Evolutionary conservation across 2,113 vertebrate genomes (phyloP), one percentile per base, ranked within the genome.

Genomic region (Gallinago media): DNA sequence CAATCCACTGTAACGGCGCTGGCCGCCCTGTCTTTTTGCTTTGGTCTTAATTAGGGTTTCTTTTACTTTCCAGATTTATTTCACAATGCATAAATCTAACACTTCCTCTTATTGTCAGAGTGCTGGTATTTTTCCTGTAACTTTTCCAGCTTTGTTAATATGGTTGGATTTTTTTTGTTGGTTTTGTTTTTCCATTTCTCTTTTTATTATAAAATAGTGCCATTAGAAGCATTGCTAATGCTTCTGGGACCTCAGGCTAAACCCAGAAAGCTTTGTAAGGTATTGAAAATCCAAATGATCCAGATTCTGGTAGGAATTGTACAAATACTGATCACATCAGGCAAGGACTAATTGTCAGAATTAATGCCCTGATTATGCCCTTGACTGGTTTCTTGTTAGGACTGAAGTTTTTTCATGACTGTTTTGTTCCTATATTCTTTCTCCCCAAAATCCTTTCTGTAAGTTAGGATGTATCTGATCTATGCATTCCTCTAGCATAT

Each of bases 81-180:
- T 94, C 75, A 93, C 72, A 86, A 59, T 47, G 62, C 78, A 76
- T 83, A 83, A 95, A 84, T 93, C 65, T 80, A 86, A 83, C n/a
- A 32, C 29, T 94, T 95, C 87, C 78, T 88, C 67, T 62, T 74
- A 81, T 77, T 94, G 90, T 90, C 47, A 32, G 11, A 80, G 23
- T 34, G 42, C 44, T 96, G 92, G 47, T 80, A 86, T 95, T 95
- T 94, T 34, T 90, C 78, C 34, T 84, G n/a, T 85, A 9, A 0
- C 25, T 70, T 55, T 89, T 83, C 68, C 85, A 92, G 47, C 75
- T 94, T 88, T 86, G 63, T 92, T 74, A 88, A 36, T 76, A 38
- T 46, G 50, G 50, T 73, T 93, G 63, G 25, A 5, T 3, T 49
- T 34, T 75, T 65, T 47, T 42, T 47, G 46, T 22, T 47, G 47